These are phyloP conservation scores for Pogonocichla stellata DNA, from an alignment of 2,113 vertebrate species.

Conservation along the genomic window DNA sequence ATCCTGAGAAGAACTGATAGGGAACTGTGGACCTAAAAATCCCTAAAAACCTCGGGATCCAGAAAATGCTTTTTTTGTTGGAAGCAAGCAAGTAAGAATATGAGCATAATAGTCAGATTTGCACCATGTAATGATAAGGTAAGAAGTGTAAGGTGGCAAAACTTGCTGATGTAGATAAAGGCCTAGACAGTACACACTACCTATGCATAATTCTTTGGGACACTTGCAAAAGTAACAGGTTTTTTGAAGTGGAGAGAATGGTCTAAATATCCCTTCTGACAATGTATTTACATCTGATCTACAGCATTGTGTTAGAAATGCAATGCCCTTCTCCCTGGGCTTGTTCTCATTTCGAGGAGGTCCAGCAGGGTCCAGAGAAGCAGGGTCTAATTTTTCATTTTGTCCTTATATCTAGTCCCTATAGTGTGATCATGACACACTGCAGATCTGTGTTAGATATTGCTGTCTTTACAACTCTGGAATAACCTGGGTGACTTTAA, in stretches of 20 bases:
- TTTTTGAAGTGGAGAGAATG: neutral
- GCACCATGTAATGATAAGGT: neutral
- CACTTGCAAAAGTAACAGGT: neutral
- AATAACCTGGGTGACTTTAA: neutral
- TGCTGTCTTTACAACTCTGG: neutral
- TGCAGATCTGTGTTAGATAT: neutral
- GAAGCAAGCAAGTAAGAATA: neutral
- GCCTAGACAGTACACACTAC: neutral
- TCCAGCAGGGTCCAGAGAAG: neutral
- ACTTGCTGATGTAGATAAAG: neutral
- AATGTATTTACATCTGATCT: neutral
- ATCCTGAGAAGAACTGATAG: neutral
- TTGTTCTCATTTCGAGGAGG: rapidly evolving
- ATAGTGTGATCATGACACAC: neutral
- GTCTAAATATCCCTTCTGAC: neutral
- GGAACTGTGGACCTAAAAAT: neutral
- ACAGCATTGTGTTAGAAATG: neutral
- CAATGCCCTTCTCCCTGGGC: neutral
- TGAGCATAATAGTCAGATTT: neutral
- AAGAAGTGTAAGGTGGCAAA: neutral
- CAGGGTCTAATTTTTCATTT: neutral
- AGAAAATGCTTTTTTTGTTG: neutral
- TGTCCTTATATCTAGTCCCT: neutral
- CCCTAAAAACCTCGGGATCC: neutral
- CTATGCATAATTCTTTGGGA: neutral